A percentile compares a stretch with the other conserved stretches of the same genome.
These are phyloP conservation scores for Onychomys arenicola DNA, from an alignment of 2,797 vertebrate species.

Conservation along the genomic window DNA sequence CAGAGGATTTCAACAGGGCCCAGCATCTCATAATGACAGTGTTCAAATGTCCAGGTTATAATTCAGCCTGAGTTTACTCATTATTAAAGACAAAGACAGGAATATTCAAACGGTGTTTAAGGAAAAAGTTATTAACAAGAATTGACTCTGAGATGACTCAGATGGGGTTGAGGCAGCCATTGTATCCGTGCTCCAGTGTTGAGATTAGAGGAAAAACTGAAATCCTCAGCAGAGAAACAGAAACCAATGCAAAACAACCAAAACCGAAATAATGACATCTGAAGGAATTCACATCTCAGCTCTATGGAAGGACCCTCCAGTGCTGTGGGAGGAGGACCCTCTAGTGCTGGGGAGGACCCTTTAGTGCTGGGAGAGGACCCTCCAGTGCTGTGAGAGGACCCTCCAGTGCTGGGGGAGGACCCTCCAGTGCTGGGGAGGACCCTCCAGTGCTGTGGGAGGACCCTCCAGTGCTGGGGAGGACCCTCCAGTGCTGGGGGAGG, in stretches of 20 bases:
- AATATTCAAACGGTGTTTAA: neutral
- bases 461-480: no score
- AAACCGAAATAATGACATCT: neutral
- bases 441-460: no score
- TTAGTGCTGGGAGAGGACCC: no score
- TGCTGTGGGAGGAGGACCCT: no score
- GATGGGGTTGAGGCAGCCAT: neutral
- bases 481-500: no score
- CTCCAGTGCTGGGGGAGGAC: no score
- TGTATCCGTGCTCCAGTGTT: neutral
- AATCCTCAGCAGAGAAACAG: slow-evolving; percentile 39
- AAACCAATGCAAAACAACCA: neutral
- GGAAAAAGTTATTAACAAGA: neutral
- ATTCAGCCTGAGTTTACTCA: neutral
- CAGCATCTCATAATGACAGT: neutral
- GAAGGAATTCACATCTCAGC: neutral
- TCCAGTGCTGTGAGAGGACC: no score
- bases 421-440: no score
- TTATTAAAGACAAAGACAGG: slow-evolving; percentile 14
- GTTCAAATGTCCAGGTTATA: slow-evolving; percentile 25
- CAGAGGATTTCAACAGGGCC: neutral
- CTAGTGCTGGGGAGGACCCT: no score
- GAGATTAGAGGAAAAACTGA: neutral
- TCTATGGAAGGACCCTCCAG: no score
- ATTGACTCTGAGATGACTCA: neutral